phyloP scores from a whole-genome alignment of 1,140 invertebrate species.

The Gonioctena quinquepunctata region DNA sequence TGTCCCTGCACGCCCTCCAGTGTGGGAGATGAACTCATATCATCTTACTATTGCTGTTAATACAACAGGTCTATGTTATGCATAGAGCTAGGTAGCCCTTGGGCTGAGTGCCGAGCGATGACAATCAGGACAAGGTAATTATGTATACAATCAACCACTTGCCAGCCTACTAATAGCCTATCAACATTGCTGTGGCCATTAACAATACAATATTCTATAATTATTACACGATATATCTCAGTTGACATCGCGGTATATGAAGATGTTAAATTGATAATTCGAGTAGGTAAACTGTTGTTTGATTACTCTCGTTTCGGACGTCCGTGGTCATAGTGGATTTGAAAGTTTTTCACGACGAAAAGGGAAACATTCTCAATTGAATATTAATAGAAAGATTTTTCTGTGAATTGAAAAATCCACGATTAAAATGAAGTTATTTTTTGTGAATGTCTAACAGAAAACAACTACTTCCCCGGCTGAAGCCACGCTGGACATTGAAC shows the following conservation, averaged over 20 bases:
- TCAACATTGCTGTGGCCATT: slow-evolving; percentile 16
- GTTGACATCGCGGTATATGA: not conserved
- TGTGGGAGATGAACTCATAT: not conserved
- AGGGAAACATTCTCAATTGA: no score
- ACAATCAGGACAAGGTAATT: slow-evolving; percentile 24
- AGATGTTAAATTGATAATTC: not conserved
- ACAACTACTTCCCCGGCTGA: no score
- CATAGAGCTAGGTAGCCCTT: slow-evolving; percentile 1
- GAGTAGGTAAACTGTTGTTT: no score
- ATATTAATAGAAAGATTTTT: no score
- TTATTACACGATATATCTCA: not conserved
- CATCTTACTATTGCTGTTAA: not conserved
- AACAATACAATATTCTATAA: slow-evolving; percentile 5
- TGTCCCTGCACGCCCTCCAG: not conserved
- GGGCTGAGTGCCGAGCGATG: slow-evolving; percentile 9
- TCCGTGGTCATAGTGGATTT: no score
- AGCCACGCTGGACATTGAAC: no score
- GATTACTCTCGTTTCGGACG: no score
- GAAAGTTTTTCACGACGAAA: no score
- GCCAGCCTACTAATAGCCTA: slow-evolving; percentile 18
- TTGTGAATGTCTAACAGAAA: no score
- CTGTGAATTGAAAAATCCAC: no score
- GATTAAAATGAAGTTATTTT: no score
- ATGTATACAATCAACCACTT: slow-evolving; percentile 18
- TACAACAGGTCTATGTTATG: slow-evolving; percentile 9